Base-by-base conservation (phyloP, 2,113 vertebrate genomes). In the Oncorhynchus mykiss region DNA sequence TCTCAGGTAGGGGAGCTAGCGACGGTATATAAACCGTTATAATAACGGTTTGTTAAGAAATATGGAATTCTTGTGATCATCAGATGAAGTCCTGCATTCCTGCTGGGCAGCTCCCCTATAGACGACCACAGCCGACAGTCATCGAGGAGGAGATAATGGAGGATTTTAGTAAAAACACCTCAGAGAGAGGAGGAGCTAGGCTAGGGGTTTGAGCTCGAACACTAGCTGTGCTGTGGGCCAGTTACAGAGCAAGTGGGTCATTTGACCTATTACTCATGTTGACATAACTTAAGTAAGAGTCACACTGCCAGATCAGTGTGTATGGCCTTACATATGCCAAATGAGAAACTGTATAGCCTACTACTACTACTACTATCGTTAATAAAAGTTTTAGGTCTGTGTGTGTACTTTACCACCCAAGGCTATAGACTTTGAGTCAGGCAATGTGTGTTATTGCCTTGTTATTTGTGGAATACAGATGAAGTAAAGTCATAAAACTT, bases 61-160 rank as follows among this genome's bases (percentile, higher is more conserved):
- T 64, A 78, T 82, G 78, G 82, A 88, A 86, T 87, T 89, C 73
- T 70, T 73, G 27, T 14, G 80, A 79, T 84, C 79, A 78, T 45
- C 84, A 85, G 84, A 90, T 93, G 90, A 92, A 89, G 89, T 92
- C 89, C 87, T 85, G 87, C 90, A 90, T 93, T 93, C 90, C 90
- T 90, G 67, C 67, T 25, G 80, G 84, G 86, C 85, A 79, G 81
- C 88, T 87, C 84, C 66, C 81, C 84, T 82, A 83, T 83, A 84
- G 84, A 71, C 76, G 75, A 80, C 70, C 88, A 87, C 75, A 85
- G 85, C 88, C 89, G 82, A 67, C 73, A 57, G 67, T 89, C 86
- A 90, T 85, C 85, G 79, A 86, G 84, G 59, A 82, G 64, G 60
- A 70, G 82, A 85, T 84, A 91, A 88, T 82, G 82, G 86, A 67